A percentile compares a stretch with the other conserved stretches of the same genome.
phyloP scores from a whole-genome alignment of 2,888 invertebrate genomes.

The Nomada fabriciana region DNA sequence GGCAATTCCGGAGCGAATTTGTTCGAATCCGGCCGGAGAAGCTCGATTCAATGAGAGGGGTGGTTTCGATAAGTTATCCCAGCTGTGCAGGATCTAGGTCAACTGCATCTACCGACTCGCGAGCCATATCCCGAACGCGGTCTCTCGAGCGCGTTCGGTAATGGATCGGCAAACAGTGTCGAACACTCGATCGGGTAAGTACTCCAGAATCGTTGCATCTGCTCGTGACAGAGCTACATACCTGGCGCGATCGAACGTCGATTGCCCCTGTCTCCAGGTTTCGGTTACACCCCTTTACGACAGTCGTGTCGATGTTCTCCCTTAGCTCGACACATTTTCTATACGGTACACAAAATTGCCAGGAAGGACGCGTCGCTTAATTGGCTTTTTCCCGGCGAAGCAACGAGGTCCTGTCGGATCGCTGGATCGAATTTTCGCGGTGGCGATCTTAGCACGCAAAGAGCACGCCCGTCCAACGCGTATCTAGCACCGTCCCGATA shows the following conservation, averaged over 20 bases:
- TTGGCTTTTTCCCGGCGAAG: conserved; percentile 11
- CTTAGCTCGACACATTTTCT: neutral
- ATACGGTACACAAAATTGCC: neutral
- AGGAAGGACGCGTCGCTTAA: conserved; percentile 30
- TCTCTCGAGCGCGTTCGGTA: neutral
- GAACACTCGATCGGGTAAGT: conserved; percentile 20
- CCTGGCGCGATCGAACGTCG: conserved; percentile 17
- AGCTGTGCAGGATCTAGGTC: conserved; percentile 12
- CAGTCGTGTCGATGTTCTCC: neutral
- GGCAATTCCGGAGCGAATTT: too few relatives aligned
- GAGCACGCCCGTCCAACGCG: neutral
- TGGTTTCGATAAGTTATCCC: neutral
- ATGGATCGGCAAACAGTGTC: conserved; percentile 19
- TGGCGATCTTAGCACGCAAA: conserved; percentile 34
- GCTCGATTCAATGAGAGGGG: neutral
- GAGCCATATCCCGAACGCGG: neutral
- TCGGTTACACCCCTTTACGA: neutral
- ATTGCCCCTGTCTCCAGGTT: conserved; percentile 19
- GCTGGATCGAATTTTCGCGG: conserved; percentile 38
- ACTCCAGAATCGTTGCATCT: conserved; percentile 31
- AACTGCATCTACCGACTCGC: neutral
- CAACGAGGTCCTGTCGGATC: conserved; percentile 23
- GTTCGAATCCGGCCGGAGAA: neutral
- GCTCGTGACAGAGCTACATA: neutral
- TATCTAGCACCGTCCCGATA: conserved; percentile 12